Conservation (phyloP, 2,113 vertebrate species). For the Chloropsis hardwickii region DNA sequence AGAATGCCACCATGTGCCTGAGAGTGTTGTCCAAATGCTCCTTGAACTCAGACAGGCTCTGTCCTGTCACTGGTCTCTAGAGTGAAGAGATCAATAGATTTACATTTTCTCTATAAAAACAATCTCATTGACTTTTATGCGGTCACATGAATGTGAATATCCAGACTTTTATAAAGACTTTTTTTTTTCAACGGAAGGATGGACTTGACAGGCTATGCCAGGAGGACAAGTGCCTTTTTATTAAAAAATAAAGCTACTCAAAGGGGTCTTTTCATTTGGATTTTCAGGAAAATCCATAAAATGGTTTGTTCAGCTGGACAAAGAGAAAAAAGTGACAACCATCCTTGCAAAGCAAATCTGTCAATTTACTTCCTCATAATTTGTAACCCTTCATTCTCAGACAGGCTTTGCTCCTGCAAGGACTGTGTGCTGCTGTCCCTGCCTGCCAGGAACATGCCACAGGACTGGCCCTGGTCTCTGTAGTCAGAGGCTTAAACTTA, state of each 20-base stretch:
- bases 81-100: background rate
- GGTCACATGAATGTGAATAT: background rate
- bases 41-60: background rate
- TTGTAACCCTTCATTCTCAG: background rate
- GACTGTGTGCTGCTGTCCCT: background rate
- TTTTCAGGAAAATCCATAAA: background rate
- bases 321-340: background rate
- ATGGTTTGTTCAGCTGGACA: background rate
- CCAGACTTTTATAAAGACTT: background rate
- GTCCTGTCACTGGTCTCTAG: background rate
- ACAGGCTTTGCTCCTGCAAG: background rate
- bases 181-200: background rate
- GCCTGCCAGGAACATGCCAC: background rate
- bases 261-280: background rate
- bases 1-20: background rate
- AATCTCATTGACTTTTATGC: fast-evolving
- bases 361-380: background rate
- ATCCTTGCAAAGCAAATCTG: background rate
- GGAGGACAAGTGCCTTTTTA: background rate
- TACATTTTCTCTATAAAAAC: background rate
- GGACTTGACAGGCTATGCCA: background rate
- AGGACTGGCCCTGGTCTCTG: background rate
- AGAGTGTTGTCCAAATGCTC: background rate
- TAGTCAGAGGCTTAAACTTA: background rate
- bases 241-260: background rate